Evolutionary conservation across 1,140 invertebrate species (phyloP).

Genomic region (Diabrotica undecimpunctata): DNA sequence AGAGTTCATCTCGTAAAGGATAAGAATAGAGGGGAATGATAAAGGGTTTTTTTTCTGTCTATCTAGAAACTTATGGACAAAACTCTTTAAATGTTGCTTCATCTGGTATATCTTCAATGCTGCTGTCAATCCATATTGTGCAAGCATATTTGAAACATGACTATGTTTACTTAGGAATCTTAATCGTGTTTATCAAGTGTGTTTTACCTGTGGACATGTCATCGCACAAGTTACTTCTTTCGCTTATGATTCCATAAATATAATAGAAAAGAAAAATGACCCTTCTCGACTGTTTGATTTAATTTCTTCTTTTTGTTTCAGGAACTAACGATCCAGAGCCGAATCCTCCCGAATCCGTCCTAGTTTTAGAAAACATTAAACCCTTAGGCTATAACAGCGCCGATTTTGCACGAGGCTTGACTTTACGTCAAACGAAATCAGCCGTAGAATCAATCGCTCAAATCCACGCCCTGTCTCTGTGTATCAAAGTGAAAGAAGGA

Average conservation of each 20-base stretch:
- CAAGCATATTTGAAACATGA: too few relatives aligned
- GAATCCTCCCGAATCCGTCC: constrained; percentile 57
- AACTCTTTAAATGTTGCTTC: too few relatives aligned
- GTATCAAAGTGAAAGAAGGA: constrained; percentile 61
- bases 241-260: too few relatives aligned
- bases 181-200: background rate
- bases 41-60: too few relatives aligned
- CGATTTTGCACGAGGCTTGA: constrained; percentile 66
- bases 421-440: constrained; percentile 58
- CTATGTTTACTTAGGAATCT: too few relatives aligned
- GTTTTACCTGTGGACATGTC: background rate
- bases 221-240: background rate
- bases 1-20: too few relatives aligned
- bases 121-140: too few relatives aligned
- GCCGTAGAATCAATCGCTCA: constrained; percentile 67
- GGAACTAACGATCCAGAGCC: constrained; percentile 50
- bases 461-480: constrained; percentile 67
- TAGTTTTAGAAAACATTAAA: constrained; percentile 62
- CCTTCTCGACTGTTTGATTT: background rate
- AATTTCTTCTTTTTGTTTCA: constrained; percentile 9
- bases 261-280: background rate
- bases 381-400: constrained; percentile 53
- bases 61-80: too few relatives aligned
- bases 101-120: too few relatives aligned
- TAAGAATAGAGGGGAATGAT: too few relatives aligned